These are phyloP conservation scores for Chlorospingus flavigularis DNA, from an alignment of 2,797 vertebrate genomes.

Conservation along the genomic window DNA sequence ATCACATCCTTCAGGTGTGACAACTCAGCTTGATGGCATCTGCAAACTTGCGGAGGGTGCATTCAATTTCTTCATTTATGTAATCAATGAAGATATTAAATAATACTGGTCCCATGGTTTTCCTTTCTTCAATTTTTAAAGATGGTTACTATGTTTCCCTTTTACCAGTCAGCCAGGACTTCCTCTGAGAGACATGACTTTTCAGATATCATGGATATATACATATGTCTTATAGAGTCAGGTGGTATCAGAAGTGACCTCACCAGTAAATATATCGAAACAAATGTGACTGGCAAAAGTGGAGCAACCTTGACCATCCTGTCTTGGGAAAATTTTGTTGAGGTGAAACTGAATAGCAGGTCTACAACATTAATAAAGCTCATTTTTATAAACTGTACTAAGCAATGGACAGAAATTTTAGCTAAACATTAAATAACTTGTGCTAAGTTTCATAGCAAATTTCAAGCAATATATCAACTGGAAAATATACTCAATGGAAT, in stretches of 20 bases:
- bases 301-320: neutral
- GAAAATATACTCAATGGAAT: neutral
- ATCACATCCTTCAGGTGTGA: neutral
- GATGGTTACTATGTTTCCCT: neutral
- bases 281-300: neutral
- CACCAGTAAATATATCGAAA: neutral
- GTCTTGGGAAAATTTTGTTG: neutral
- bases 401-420: neutral
- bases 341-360: neutral
- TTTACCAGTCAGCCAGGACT: neutral
- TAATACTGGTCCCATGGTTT: neutral
- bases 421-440: neutral
- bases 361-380: neutral
- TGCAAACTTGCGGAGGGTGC: neutral
- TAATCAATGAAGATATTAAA: neutral
- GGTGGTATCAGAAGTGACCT: neutral
- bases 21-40: neutral
- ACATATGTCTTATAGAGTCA: neutral
- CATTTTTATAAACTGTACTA: neutral
- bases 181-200: neutral
- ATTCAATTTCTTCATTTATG: rapidly evolving
- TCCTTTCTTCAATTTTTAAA: neutral
- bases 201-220: neutral
- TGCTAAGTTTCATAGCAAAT: neutral
- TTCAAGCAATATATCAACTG: neutral